Evolutionary conservation across 2,113 vertebrate species (phyloP).

Genomic region (Egretta garzetta): DNA sequence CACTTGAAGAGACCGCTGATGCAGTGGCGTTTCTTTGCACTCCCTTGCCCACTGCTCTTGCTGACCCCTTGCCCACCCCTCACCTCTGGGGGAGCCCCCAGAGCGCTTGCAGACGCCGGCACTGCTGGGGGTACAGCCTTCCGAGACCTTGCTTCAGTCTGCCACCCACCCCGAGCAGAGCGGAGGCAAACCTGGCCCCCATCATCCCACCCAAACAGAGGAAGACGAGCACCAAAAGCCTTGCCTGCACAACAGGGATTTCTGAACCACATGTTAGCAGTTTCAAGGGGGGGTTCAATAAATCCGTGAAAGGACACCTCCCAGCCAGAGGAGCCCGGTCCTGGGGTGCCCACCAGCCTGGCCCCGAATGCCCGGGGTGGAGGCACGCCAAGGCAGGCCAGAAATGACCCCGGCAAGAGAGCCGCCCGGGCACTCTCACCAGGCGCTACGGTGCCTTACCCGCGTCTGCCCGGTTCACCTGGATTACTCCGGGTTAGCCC

Average conservation of each 20-base stretch:
- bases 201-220: rapidly evolving
- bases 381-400: rapidly evolving
- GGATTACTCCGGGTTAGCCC: neutral
- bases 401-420: no score
- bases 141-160: neutral
- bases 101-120: rapidly evolving
- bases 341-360: no score
- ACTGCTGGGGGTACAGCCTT: neutral
- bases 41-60: neutral
- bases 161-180: neutral
- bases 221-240: rapidly evolving
- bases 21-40: neutral
- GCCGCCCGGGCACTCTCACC: neutral
- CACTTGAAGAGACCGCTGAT: rapidly evolving
- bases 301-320: no score
- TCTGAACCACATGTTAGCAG: rapidly evolving
- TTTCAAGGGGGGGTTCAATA: neutral
- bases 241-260: no score
- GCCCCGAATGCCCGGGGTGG: rapidly evolving
- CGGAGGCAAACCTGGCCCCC: rapidly evolving
- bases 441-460: no score
- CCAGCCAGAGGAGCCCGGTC: neutral
- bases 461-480: rapidly evolving
- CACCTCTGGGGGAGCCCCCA: neutral
- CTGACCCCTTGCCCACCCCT: rapidly evolving